Percentiles rank a stretch among this genome's conserved stretches.
These are phyloP conservation scores for Ophion slaviceki DNA, from an alignment of 2,888 invertebrate genomes.

Conservation along the genomic window DNA sequence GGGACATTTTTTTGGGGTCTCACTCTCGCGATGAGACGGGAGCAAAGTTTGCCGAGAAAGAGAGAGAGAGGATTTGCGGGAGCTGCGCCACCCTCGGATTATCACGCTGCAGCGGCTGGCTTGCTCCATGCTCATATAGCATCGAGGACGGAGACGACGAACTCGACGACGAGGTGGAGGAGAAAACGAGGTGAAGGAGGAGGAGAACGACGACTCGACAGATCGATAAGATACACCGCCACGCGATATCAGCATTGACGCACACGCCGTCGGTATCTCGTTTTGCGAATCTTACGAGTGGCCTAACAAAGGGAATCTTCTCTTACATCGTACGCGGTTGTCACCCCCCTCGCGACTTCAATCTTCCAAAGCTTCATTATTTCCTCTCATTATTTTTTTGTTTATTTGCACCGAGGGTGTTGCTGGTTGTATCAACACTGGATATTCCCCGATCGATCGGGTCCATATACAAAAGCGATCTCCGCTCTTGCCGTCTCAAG, in stretches of 20 bases:
- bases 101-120: constrained; percentile 6
- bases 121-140: neutral
- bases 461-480: constrained; percentile 1
- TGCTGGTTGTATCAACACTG: neutral
- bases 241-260: constrained; percentile 76
- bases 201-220: constrained; percentile 47
- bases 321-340: neutral
- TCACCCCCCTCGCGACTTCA: neutral
- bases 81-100: neutral
- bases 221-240: constrained; percentile 73
- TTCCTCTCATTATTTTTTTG: neutral
- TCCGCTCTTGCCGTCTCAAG: neutral
- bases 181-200: constrained; percentile 25
- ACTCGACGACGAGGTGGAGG: constrained; percentile 33
- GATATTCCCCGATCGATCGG: neutral
- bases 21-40: neutral
- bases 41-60: neutral
- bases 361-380: neutral
- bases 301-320: constrained; percentile 28
- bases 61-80: constrained; percentile 7
- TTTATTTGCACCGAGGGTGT: neutral
- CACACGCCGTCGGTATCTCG: constrained; percentile 67
- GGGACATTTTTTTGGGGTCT: too few relatives aligned
- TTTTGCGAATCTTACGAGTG: constrained; percentile 49
- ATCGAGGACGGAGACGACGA: constrained; percentile 46